Evolutionary conservation across 2,113 vertebrate species (phyloP).

Genomic region (Nesospiza acunhae): DNA sequence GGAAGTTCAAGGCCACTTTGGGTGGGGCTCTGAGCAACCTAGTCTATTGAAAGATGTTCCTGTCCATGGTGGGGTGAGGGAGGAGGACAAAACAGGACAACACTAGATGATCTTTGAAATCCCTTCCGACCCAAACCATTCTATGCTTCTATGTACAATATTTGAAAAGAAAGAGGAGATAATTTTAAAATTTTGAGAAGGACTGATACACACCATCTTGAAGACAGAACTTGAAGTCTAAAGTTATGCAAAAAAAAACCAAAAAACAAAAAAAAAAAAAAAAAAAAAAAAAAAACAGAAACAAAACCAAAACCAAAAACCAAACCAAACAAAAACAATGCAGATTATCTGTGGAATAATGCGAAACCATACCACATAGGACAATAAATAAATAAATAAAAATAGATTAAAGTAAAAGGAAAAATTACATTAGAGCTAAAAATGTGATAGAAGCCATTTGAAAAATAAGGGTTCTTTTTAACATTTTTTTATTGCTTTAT

Average conservation of each 20-base stretch:
- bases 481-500: neutral
- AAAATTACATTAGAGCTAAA: neutral
- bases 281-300: neutral
- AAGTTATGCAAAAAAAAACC: neutral
- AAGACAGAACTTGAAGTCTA: neutral
- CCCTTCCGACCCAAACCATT: neutral
- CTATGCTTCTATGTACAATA: neutral
- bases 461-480: neutral
- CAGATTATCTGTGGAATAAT: neutral
- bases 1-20: neutral
- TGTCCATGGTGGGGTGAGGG: neutral
- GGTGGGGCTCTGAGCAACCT: neutral
- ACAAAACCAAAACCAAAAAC: too few relatives aligned
- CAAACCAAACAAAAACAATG: neutral
- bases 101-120: neutral
- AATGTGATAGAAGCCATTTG: neutral
- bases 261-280: too few relatives aligned
- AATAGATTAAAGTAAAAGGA: neutral
- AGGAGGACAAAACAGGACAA: neutral
- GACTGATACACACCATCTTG: neutral
- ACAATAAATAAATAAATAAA: neutral
- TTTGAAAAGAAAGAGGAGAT: neutral
- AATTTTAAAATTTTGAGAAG: neutral
- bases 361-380: neutral
- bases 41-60: neutral